These are phyloP conservation scores for Chalcis sispes DNA, from an alignment of 2,888 invertebrate species.

Conservation along the genomic window DNA sequence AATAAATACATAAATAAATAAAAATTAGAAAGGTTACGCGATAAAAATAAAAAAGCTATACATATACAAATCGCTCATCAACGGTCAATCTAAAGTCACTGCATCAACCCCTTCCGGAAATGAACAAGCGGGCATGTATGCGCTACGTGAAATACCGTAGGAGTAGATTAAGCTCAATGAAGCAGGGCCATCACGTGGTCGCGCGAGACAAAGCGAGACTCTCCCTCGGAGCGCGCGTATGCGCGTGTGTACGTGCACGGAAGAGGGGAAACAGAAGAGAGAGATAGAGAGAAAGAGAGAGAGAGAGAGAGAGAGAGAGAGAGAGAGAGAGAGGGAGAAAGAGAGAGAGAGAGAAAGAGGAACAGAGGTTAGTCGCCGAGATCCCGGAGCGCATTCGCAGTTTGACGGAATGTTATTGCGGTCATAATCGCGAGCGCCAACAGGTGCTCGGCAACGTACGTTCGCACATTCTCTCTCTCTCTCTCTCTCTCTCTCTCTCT, in stretches of 20 bases:
- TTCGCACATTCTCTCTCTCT: constrained; percentile 54
- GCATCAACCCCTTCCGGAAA: too few species aligned
- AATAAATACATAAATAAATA: too few species aligned
- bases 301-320: constrained; percentile 52
- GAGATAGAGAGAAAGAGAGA: constrained; percentile 42
- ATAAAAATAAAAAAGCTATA: too few species aligned
- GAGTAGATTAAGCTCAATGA: constrained; percentile 29
- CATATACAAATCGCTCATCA: too few species aligned
- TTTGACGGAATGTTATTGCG: constrained; percentile 76
- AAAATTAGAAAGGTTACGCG: too few species aligned
- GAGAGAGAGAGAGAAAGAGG: constrained; percentile 43
- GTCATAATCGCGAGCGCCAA: constrained; percentile 75
- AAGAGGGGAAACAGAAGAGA: constrained; percentile 9
- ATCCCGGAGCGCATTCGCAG: constrained; percentile 61
- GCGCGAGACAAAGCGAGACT: not conserved
- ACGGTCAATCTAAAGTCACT: too few species aligned
- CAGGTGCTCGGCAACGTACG: constrained; percentile 73
- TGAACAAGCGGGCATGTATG: not conserved
- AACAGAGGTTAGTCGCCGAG: constrained; percentile 60
- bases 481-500: constrained; percentile 7
- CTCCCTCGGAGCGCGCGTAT: constrained; percentile 2
- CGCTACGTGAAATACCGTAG: not conserved
- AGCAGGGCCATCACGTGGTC: constrained; percentile 53
- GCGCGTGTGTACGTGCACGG: not conserved
- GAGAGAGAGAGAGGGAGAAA: constrained; percentile 18